A percentile compares a stretch with the other conserved stretches of the same genome.
phyloP scores from a whole-genome alignment of 2,797 vertebrate species.

The Podarcis siculus region DNA sequence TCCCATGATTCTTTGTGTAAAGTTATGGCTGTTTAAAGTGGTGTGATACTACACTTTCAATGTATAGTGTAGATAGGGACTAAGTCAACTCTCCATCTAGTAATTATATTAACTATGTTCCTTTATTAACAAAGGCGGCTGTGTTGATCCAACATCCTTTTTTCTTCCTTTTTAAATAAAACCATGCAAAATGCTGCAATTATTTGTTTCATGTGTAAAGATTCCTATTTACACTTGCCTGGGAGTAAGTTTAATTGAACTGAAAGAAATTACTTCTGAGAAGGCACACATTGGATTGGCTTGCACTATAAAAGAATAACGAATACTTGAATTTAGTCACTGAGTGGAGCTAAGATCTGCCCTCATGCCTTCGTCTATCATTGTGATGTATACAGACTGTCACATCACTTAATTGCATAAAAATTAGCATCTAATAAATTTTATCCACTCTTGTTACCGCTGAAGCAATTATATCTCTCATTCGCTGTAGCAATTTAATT shows the following conservation, averaged over 20 bases:
- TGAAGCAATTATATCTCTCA: slow-evolving; percentile 15
- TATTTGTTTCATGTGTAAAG: slow-evolving; percentile 43
- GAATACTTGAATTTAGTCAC: slow-evolving; percentile 44
- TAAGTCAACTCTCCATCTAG: no score
- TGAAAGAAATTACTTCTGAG: not conserved
- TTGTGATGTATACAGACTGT: slow-evolving; percentile 2
- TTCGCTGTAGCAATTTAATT: not conserved
- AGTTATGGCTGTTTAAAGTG: no score
- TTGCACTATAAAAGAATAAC: not conserved
- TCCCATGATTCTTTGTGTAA: no score
- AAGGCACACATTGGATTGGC: not conserved
- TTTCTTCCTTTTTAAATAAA: not conserved
- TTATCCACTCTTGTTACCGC: slow-evolving; percentile 27
- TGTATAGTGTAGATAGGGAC: no score
- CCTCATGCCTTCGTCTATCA: slow-evolving; percentile 11
- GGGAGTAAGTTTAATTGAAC: not conserved
- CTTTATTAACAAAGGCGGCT: not conserved
- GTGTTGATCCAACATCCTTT: not conserved
- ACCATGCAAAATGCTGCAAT: not conserved
- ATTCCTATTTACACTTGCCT: not conserved
- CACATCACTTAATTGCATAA: slow-evolving; percentile 29
- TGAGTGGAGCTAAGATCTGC: not conserved
- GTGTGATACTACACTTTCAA: no score
- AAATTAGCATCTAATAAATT: slow-evolving; percentile 16
- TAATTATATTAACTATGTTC: not conserved